phyloP scores from a whole-genome alignment of 2,113 vertebrate genomes.

The Cryptomyrus ogoouensis region DNA sequence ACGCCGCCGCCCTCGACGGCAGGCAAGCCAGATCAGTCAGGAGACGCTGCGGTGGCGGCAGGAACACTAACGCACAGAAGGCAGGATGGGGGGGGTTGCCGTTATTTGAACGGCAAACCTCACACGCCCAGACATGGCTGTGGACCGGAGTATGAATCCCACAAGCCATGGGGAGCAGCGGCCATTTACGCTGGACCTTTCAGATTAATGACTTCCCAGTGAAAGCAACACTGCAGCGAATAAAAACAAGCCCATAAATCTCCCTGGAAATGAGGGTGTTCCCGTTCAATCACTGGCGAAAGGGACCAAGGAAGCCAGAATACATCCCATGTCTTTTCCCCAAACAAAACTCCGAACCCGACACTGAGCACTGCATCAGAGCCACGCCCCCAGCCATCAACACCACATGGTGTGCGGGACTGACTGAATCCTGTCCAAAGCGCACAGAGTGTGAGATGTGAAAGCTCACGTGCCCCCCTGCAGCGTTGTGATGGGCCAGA shows the following conservation, averaged over 20 bases:
- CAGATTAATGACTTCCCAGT: not conserved
- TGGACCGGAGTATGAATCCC: not conserved
- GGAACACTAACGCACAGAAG: not conserved
- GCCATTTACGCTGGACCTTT: not conserved
- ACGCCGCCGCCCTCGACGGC: not conserved
- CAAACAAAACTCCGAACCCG: not conserved
- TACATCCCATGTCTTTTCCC: not conserved
- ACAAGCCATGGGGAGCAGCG: not conserved
- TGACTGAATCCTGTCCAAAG: not conserved
- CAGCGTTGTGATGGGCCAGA: not conserved
- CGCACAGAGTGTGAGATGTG: not conserved
- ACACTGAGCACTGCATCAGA: not conserved
- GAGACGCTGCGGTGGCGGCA: not conserved
- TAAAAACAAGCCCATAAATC: not conserved
- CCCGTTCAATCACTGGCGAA: not conserved
- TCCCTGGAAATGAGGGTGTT: not conserved
- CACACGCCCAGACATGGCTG: not conserved
- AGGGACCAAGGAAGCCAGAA: not conserved
- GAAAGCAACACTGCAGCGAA: not conserved
- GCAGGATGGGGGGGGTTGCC: not conserved
- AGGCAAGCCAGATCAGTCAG: not conserved
- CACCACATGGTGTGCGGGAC: not conserved
- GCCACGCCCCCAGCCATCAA: not conserved
- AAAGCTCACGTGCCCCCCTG: conserved; percentile 10
- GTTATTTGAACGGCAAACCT: not conserved